phyloP scores from a whole-genome alignment of 2,888 invertebrate species.

The Eucera pruinosa region DNA sequence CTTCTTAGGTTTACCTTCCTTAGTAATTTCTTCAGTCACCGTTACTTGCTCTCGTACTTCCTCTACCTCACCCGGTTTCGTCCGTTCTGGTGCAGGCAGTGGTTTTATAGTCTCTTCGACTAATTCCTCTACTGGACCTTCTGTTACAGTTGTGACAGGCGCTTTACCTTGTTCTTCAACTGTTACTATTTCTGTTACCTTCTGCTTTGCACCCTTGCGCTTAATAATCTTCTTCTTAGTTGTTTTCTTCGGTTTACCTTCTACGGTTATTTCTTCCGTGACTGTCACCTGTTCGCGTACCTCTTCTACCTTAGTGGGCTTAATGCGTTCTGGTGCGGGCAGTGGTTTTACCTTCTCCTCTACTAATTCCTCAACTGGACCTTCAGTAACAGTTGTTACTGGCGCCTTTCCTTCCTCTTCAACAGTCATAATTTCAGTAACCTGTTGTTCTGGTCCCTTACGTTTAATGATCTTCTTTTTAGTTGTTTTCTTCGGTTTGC shows the following conservation, averaged over 20 bases:
- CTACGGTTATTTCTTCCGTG: slow-evolving; percentile 72
- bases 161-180: slow-evolving; percentile 77
- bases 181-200: slow-evolving; percentile 67
- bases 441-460: slow-evolving; percentile 74
- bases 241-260: slow-evolving; percentile 68
- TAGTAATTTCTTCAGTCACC: slow-evolving; percentile 71
- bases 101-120: slow-evolving; percentile 80
- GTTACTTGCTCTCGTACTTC: slow-evolving; percentile 66
- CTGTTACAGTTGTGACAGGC: slow-evolving; percentile 22
- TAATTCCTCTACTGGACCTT: slow-evolving; percentile 81
- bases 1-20: slow-evolving; percentile 66
- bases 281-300: slow-evolving; percentile 64
- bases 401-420: slow-evolving; percentile 71
- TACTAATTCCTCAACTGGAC: slow-evolving; percentile 77
- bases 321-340: slow-evolving; percentile 80
- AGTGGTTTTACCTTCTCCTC: slow-evolving; percentile 79
- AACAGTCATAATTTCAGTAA: slow-evolving; percentile 71
- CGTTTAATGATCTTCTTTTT: slow-evolving; percentile 79
- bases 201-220: slow-evolving; percentile 67
- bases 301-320: slow-evolving; percentile 79
- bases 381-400: slow-evolving; percentile 62
- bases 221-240: slow-evolving; percentile 63
- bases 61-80: slow-evolving; percentile 81
- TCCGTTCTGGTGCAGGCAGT: slow-evolving; percentile 75
- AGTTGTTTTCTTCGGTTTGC: slow-evolving; percentile 71